Evolutionary conservation across 2,888 invertebrate genomes (phyloP).

Genomic region (Cephus pygmeus): DNA sequence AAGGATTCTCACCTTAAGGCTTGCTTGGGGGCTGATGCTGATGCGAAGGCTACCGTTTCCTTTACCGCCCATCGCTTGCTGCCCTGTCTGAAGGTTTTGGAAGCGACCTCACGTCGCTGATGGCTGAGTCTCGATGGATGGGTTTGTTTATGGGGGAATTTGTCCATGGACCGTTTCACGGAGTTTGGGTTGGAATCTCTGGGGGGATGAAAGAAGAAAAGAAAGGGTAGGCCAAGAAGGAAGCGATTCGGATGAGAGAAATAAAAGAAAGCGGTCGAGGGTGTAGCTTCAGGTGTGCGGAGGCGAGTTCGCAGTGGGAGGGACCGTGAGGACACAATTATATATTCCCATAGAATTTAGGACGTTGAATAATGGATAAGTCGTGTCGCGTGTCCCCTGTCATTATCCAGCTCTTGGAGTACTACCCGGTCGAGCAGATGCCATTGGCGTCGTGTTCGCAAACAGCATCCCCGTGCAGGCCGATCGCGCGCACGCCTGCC

Average conservation of each 20-base stretch:
- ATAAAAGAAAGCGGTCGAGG: not conserved
- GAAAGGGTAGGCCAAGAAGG: not conserved
- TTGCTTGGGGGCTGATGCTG: not conserved
- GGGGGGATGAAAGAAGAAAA: not conserved
- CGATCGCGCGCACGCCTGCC: conserved; percentile 3
- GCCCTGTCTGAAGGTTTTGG: not conserved
- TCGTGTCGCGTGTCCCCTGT: conserved; percentile 63
- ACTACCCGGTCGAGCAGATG: conserved; percentile 14
- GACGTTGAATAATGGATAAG: conserved; percentile 64
- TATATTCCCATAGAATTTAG: conserved; percentile 49
- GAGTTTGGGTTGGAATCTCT: not conserved
- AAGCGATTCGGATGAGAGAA: not conserved
- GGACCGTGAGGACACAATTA: conserved; percentile 3
- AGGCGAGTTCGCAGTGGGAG: not conserved
- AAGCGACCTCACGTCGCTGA: conserved; percentile 27
- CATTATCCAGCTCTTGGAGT: conserved; percentile 45
- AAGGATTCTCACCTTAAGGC: conserved; percentile 10
- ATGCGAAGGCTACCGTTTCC: not conserved
- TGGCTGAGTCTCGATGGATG: not conserved
- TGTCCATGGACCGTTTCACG: not conserved
- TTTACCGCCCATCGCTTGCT: conserved; percentile 15
- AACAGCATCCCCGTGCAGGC: conserved; percentile 4
- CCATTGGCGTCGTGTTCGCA: conserved; percentile 16
- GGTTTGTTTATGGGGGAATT: not conserved
- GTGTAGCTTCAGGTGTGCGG: not conserved